These are phyloP conservation scores for Salticus scenicus DNA, from an alignment of 2,888 invertebrate species.

Conservation along the genomic window DNA sequence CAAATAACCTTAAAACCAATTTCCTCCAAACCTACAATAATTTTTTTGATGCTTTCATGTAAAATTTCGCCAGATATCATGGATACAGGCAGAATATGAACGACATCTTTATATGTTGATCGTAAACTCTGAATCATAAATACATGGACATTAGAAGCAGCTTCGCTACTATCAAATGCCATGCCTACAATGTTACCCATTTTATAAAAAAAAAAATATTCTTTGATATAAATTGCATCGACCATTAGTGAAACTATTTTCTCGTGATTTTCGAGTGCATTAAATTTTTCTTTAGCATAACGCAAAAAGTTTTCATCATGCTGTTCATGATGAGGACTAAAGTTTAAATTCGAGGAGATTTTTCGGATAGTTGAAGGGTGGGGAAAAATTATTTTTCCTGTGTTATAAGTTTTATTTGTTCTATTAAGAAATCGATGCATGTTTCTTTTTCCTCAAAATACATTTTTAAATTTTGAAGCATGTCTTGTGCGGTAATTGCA, in stretches of 20 bases:
- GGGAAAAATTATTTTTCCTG: slow-evolving; percentile 13
- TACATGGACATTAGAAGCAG: slow-evolving; percentile 27
- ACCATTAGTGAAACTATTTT: slow-evolving; percentile 21
- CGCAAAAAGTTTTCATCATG: slow-evolving; percentile 12
- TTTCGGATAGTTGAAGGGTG: slow-evolving; percentile 14
- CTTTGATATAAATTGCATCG: slow-evolving; percentile 33
- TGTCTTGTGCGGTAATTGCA: not conserved
- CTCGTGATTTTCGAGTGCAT: not conserved
- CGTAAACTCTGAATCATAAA: slow-evolving; percentile 39
- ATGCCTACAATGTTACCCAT: slow-evolving; percentile 30
- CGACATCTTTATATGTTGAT: slow-evolving; percentile 39
- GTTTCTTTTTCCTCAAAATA: not conserved
- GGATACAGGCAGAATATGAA: slow-evolving; percentile 27
- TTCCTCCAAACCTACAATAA: not conserved
- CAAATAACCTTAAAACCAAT: not conserved
- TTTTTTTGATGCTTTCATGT: not conserved
- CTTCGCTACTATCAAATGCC: slow-evolving; percentile 5
- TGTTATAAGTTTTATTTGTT: not conserved
- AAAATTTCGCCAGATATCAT: not conserved
- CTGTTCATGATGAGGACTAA: slow-evolving; percentile 1
- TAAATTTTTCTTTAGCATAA: slow-evolving; percentile 17
- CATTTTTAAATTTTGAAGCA: slow-evolving; percentile 5
- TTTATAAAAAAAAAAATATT: slow-evolving; percentile 22
- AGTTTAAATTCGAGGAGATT: not conserved
- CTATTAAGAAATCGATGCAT: not conserved